phyloP scores from a whole-genome alignment of 2,797 vertebrate species.

The Poeciliopsis turneri region DNA sequence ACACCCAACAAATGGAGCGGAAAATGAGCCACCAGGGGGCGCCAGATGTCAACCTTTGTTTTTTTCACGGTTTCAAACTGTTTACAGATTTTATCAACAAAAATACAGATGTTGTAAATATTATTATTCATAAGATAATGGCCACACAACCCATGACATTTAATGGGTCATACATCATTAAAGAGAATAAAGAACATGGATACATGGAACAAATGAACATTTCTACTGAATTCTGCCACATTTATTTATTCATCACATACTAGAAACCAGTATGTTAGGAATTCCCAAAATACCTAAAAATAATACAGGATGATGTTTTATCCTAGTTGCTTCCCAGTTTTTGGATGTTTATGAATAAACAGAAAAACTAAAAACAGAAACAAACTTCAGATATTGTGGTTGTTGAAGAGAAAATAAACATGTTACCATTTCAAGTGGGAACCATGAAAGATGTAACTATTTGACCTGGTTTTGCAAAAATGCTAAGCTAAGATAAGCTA shows the following conservation, averaged over 20 bases:
- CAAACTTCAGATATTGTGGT: not conserved
- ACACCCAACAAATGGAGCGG: not conserved
- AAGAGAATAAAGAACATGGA: not conserved
- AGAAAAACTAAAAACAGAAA: not conserved
- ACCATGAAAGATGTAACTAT: too few relatives aligned
- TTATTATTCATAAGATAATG: not conserved
- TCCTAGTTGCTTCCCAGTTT: too few relatives aligned
- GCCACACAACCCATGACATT: too few relatives aligned
- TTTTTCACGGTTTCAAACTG: not conserved
- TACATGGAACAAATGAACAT: not conserved
- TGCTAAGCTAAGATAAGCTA: not conserved
- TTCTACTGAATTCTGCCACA: not conserved
- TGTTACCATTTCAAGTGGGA: too few relatives aligned
- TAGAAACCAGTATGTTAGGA: not conserved
- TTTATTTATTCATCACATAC: not conserved
- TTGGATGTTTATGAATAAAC: not conserved
- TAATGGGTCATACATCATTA: not conserved
- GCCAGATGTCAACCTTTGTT: not conserved
- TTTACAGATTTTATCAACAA: not conserved
- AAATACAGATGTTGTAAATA: not conserved
- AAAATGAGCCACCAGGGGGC: slow-evolving; percentile 4
- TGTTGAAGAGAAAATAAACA: too few relatives aligned
- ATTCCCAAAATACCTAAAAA: not conserved
- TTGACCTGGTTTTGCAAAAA: not conserved
- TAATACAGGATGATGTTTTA: not conserved